Conservation (phyloP, 2,113 vertebrate species). For the Notothenia rossii region DNA sequence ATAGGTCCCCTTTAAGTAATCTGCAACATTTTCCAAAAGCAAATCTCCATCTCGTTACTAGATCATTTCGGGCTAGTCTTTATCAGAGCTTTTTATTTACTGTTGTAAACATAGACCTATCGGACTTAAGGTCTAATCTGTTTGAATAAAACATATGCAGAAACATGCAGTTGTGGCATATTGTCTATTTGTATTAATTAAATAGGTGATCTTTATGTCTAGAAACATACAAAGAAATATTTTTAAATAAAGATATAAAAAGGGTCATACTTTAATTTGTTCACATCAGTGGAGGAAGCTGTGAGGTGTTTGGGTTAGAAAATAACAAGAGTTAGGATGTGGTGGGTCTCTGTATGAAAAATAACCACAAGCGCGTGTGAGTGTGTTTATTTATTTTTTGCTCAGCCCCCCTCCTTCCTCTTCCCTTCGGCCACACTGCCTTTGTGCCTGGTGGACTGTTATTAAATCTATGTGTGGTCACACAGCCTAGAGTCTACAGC, state of each 20-base stretch:
- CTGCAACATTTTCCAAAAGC: neutral
- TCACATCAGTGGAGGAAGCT: constrained; percentile 22
- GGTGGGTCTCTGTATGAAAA: constrained; percentile 20
- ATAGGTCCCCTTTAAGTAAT: neutral
- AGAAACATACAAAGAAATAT: neutral
- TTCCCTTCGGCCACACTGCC: constrained; percentile 18
- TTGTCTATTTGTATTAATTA: neutral
- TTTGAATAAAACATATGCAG: neutral
- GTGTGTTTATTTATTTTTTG: constrained; percentile 24
- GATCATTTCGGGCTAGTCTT: neutral
- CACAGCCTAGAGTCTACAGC: constrained; percentile 57
- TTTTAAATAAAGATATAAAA: constrained; percentile 8
- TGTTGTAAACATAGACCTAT: neutral
- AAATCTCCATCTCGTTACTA: neutral
- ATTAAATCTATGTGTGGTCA: constrained; percentile 68
- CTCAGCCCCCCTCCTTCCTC: neutral
- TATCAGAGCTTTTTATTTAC: neutral
- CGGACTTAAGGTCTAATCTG: neutral
- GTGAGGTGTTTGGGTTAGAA: constrained; percentile 5
- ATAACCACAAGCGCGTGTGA: constrained; percentile 19
- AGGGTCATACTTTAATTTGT: constrained; percentile 41
- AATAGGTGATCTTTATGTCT: neutral
- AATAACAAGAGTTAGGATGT: constrained; percentile 32
- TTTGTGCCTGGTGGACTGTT: constrained; percentile 67
- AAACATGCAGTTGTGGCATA: neutral